phyloP scores from a whole-genome alignment of 2,113 vertebrate species.

The Poeciliopsis turrubarensis region DNA sequence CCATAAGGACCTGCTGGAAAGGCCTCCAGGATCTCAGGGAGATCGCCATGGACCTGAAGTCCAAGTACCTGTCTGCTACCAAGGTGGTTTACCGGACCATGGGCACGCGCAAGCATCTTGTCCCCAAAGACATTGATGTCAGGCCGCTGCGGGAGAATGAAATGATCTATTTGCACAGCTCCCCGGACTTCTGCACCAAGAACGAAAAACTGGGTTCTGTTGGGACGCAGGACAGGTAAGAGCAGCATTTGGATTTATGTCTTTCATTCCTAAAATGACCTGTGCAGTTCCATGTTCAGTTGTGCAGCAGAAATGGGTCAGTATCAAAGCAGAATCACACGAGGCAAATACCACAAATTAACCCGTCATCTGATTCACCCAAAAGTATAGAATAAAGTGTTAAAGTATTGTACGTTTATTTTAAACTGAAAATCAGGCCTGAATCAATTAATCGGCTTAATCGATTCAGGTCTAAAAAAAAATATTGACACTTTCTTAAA shows the following conservation, averaged over 20 bases:
- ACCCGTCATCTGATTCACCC: no score
- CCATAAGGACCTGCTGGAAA: conserved; percentile 97
- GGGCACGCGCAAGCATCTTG: conserved; percentile 96
- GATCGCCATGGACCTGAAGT: conserved; percentile 94
- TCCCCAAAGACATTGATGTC: conserved; percentile 98
- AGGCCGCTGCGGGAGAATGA: conserved; percentile 94
- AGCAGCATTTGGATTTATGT: neutral
- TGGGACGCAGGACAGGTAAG: conserved; percentile 95
- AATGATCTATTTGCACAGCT: conserved; percentile 97
- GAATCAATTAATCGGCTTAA: no score
- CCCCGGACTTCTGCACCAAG: conserved; percentile 93
- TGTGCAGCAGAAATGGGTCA: no score
- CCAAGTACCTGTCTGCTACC: conserved; percentile 95
- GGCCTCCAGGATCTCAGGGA: conserved; percentile 93
- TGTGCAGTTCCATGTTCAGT: no score
- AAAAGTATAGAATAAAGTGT: no score
- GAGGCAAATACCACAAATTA: no score
- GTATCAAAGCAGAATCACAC: no score
- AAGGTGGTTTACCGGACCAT: conserved; percentile 94
- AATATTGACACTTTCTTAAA: no score
- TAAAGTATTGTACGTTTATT: no score
- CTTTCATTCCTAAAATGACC: no score
- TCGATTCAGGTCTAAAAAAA: no score
- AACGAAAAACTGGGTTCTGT: conserved; percentile 94
- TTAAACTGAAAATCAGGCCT: no score